These are phyloP conservation scores for Apotomis capreana DNA, from an alignment of 2,888 invertebrate genomes.

Conservation along the genomic window DNA sequence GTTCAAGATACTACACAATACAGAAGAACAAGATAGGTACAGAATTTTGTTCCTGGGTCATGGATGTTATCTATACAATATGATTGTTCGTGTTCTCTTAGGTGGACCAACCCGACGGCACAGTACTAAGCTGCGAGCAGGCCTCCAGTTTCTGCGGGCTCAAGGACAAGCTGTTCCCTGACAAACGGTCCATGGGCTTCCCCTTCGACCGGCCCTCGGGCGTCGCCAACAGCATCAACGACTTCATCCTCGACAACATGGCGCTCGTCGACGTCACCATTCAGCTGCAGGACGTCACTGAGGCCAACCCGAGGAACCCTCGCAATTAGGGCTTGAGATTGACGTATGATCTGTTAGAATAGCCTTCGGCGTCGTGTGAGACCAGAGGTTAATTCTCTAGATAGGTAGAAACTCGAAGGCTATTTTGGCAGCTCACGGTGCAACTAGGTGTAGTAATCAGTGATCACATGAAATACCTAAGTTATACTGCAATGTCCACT, in stretches of 20 bases:
- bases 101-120: conserved; percentile 67
- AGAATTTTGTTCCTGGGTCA: no score
- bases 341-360: no score
- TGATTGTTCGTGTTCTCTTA: conserved; percentile 43
- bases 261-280: conserved; percentile 85
- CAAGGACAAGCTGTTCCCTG: conserved; percentile 90
- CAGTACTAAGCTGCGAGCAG: conserved; percentile 84
- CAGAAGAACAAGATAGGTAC: no score
- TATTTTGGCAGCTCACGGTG: no score
- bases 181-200: conserved; percentile 92
- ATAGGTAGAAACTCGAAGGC: no score
- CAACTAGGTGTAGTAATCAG: no score
- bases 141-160: conserved; percentile 92
- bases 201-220: conserved; percentile 88
- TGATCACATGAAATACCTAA: no score
- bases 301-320: conserved; percentile 72
- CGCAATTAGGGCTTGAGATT: conserved; percentile 5
- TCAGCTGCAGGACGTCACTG: conserved; percentile 80
- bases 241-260: conserved; percentile 90
- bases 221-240: conserved; percentile 82
- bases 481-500: no score
- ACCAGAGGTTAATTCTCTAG: no score
- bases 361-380: no score
- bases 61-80: no score
- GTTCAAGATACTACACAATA: no score